Base-by-base conservation (phyloP, 2,888 invertebrate genomes). In the Cephus sareptanus region DNA sequence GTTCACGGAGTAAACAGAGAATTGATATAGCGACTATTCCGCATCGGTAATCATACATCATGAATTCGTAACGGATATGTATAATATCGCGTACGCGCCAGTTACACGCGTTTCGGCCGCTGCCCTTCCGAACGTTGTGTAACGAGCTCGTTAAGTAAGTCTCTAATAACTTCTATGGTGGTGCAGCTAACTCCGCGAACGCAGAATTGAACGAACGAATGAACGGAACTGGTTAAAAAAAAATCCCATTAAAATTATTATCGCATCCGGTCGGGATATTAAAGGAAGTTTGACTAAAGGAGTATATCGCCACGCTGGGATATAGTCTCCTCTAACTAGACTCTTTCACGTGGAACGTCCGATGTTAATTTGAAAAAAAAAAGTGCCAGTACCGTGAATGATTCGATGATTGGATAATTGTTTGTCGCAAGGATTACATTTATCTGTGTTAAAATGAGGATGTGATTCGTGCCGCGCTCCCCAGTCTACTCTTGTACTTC, bases 1-100 rank as follows among this genome's bases (percentile, higher is more conserved):
- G 1, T 40, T 40, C 40, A 6, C 15, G 15, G 15, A 40, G 15
- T 40, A 23, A 40, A 23, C 23, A 23, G 56, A 56, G 23, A 23
- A 88, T 88, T 88, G 87, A 88, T 87, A 86, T 85, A 86, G 85
- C 87, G 85, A 84, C 85, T 84, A 84, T 83, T 85, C 77, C 78
- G 81, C 78, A 82, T 81, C 84, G 85, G 81, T 79, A 79, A 78
- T 84, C 85, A 85, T 83, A 84, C 86, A 82, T 85, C 85, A 85
- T 84, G 82, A 80, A 81, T 82, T 74, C 75, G 74, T 81, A 79
- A 82, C 85, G 86, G 84, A 87, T 85, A 81, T 77, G 76, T 79
- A 77, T 77, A 76, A 79, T 78, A 75, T 80, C 79, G 74, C 80
- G 78, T 80, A 80, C 80, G 31, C 15, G 40, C 74, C 74, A 71